Conservation (phyloP, 2,113 vertebrate genomes). For the Mesoclemmys tuberculata region DNA sequence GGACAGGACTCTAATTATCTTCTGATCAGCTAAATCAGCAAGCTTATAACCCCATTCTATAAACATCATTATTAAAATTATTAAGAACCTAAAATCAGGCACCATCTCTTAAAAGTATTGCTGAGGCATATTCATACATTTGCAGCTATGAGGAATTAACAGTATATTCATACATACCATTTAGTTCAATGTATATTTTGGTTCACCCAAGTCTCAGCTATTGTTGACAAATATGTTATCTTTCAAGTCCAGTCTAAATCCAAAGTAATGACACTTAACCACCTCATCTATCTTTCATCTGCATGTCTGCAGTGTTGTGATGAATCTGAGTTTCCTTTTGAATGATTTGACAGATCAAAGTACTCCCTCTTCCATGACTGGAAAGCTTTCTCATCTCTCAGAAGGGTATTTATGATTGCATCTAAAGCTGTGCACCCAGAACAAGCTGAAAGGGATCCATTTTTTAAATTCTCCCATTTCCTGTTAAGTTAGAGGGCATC, state of each 20-base stretch:
- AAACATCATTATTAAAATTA: no score
- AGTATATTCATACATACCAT: background rate
- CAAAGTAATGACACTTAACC: background rate
- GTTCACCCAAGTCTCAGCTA: background rate
- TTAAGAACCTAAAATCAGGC: no score
- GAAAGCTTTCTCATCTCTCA: background rate
- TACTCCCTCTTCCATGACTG: background rate
- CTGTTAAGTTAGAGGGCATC: background rate
- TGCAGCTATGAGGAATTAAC: background rate
- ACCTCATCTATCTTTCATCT: background rate
- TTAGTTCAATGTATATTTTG: background rate
- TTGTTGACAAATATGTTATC: background rate
- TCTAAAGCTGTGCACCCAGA: background rate
- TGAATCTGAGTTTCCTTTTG: background rate
- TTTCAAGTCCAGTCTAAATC: conserved; percentile 12
- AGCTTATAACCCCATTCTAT: no score
- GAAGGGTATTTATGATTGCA: conserved; percentile 15
- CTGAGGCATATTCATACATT: background rate
- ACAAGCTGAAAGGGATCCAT: background rate
- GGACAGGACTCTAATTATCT: no score
- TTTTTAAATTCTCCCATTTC: background rate
- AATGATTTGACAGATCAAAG: background rate
- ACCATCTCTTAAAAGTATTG: background rate
- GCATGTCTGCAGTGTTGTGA: background rate
- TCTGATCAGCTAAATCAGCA: no score